Percentiles rank a stretch among this genome's conserved stretches.
Evolutionary conservation across 1,140 invertebrate species (phyloP).

Genomic region (Drosophila biarmipes): DNA sequence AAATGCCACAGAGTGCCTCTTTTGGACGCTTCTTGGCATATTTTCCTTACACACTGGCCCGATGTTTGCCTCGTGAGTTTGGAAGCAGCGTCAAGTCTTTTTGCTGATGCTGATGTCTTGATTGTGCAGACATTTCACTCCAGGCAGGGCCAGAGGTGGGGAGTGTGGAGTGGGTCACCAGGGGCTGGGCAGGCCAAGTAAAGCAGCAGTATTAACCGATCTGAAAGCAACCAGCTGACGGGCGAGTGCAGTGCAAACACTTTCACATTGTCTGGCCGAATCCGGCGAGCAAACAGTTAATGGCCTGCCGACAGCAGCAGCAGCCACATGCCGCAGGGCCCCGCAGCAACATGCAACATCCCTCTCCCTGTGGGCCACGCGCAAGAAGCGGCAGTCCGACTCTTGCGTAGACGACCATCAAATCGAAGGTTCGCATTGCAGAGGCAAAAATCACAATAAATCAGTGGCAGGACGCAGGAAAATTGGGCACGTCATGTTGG

Average conservation of each 20-base stretch:
- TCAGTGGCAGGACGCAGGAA: conserved; percentile 33
- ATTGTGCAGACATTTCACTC: conserved; percentile 31
- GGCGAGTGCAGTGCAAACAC: conserved; percentile 59
- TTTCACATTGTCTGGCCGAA: conserved; percentile 56
- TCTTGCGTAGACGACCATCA: conserved; percentile 18
- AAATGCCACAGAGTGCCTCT: background rate
- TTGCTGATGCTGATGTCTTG: conserved; percentile 48
- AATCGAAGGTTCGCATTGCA: conserved; percentile 32
- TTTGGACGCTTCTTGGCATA: background rate
- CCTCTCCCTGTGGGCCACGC: no score
- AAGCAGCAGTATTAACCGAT: conserved; percentile 24
- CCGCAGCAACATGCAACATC: background rate
- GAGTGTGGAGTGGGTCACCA: conserved; percentile 2
- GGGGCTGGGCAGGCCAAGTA: background rate
- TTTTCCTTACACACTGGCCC: background rate
- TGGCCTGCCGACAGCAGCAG: conserved; percentile 21
- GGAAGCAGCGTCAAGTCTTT: conserved; percentile 29
- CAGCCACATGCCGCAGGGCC: background rate
- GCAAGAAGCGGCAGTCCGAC: conserved; percentile 15
- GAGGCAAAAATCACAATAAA: conserved; percentile 50
- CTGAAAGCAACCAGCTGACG: conserved; percentile 18
- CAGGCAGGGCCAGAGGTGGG: background rate
- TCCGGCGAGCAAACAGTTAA: conserved; percentile 42
- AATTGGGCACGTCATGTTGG: conserved; percentile 53
- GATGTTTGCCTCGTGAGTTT: background rate